Evolutionary conservation across 2,113 vertebrate genomes (phyloP), one percentile per base, ranked within the genome.

Genomic region (Sinocyclocheilus maitianheensis): DNA sequence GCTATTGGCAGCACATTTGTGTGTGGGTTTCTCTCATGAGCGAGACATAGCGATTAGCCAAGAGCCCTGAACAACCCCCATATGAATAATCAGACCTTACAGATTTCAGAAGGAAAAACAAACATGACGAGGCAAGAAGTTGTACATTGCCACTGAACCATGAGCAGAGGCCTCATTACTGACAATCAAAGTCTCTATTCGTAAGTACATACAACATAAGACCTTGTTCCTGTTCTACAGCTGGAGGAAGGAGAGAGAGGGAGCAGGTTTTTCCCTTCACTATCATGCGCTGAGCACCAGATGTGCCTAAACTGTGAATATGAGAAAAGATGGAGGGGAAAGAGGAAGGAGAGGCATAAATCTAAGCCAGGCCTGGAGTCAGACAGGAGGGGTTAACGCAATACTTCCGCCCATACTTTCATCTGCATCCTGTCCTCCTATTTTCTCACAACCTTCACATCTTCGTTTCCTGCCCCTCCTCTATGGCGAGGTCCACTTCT

Each of bases 21-120:
- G 9, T 80, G 77, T 69, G 65, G 30, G 40, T 69, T 16, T 80
- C 11, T 72, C 11, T 55, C 69, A 84, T 40, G 43, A 76, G 74
- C 22, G 3, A 46, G 43, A 43, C 43, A 43, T 43, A 43, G 43
- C 43, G 43, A 43, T 43, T 43, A 43, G 43, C 43, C 43, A 43
- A 43, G 43, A 84, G 76, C 78, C 51, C 75, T 34, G 12, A 65
- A 30, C 77, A 76, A 76, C 26, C 83, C 85, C 88, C 90, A 83
- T 75, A 87, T 90, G 79, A 89, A 91, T 91, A 91, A 92, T 90
- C 84, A 89, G 22, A 87, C 53, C 84, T 82, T 87, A 51, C 78
- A 84, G 58, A 75, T 83, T 84, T 84, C 81, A 81, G 89, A 84
- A 88, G 86, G 51, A 84, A 86, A 92, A 90, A 85, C 53, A 89